phyloP scores from a whole-genome alignment of 2,797 vertebrate genomes.

The Galaxias olidus region DNA sequence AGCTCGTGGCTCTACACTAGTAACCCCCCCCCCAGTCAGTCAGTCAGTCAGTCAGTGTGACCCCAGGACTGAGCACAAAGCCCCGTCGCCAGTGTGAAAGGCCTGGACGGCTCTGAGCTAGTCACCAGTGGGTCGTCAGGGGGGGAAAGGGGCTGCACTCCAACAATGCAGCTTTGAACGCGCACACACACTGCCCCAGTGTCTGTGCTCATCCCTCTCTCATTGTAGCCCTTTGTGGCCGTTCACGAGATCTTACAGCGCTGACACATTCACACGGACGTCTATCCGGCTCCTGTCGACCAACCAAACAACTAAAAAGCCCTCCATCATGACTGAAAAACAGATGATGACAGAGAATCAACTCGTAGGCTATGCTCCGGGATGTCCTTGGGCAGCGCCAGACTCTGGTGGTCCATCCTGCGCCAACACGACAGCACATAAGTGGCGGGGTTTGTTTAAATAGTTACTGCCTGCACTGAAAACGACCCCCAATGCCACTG shows the following conservation, averaged over 20 bases:
- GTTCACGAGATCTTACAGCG: slow-evolving; percentile 68
- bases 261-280: slow-evolving; percentile 77
- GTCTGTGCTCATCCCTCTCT: slow-evolving; percentile 72
- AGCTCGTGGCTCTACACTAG: slow-evolving; percentile 31
- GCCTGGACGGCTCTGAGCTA: slow-evolving; percentile 58
- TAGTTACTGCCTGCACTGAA: slow-evolving; percentile 3
- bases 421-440: slow-evolving; percentile 19
- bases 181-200: slow-evolving; percentile 62
- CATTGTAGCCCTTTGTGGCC: slow-evolving; percentile 74
- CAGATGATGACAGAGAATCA: slow-evolving; percentile 23
- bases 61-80: slow-evolving; percentile 48
- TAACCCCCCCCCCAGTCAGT: slow-evolving; percentile 32
- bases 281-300: slow-evolving; percentile 70
- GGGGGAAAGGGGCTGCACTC: slow-evolving; percentile 39
- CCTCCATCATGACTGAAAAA: slow-evolving; percentile 55
- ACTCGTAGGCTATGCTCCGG: slow-evolving; percentile 34
- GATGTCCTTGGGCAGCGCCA: slow-evolving; percentile 1
- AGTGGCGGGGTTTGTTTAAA: too few species aligned
- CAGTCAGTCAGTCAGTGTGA: slow-evolving; percentile 43
- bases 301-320: slow-evolving; percentile 53
- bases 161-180: slow-evolving; percentile 79
- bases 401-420: slow-evolving; percentile 16
- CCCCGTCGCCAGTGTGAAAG: slow-evolving; percentile 50
- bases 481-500: slow-evolving; percentile 12
- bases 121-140: slow-evolving; percentile 65